Evolutionary conservation across 53 echinoderm and acorn worm species (phyloP), one percentile per base, ranked within the genome.

Genomic region (Astropecten irregularis): DNA sequence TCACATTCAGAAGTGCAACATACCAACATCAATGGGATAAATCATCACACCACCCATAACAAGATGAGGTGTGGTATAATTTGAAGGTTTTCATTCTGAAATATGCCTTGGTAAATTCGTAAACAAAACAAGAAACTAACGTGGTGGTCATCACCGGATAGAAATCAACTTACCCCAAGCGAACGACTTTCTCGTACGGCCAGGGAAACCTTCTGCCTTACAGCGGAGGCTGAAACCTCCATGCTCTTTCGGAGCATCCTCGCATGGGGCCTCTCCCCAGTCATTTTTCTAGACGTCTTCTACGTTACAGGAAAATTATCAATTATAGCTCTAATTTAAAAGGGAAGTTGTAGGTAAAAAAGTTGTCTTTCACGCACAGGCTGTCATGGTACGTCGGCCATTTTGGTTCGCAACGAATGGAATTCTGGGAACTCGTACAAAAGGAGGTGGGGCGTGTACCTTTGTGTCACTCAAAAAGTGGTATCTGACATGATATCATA

Each of bases 181-280:
- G 68, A 47, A 27, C 84, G 76, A 74, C 94, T 97, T 81, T 94
- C 94, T 4, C 97, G 90, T 3, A 97, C 97, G 18, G 93, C 97
- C 18, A 87, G 44, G 20, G 94, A 94, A 15, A 97, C 97, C 53
- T 89, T 94, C 71, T 97, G 90, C 60, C 97, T 81, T 18, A 95
- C 95, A n/a, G 77, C 90, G 61, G 79, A 79, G 79, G 79, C 79
- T 61, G 79, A 79, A 7, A 60, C 61, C 62, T 60, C 79, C 48
- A 31, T 19, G 34, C 79, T 79, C 59, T 50, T 69, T 21, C 81
- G 55, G 49, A 83, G 84, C 77, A 91, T 88, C 76, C 88, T 79
- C 21, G 62, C 91, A 84, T 91, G 91, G 53, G 91, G 71, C 46
- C 91, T 36, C 55, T 86, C 86, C 66, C 62, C 84, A 51, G 61